A percentile compares a stretch with the other conserved stretches of the same genome.
These are phyloP conservation scores for Phoxinus dragarum DNA, from an alignment of 2,797 vertebrate species.

Conservation along the genomic window DNA sequence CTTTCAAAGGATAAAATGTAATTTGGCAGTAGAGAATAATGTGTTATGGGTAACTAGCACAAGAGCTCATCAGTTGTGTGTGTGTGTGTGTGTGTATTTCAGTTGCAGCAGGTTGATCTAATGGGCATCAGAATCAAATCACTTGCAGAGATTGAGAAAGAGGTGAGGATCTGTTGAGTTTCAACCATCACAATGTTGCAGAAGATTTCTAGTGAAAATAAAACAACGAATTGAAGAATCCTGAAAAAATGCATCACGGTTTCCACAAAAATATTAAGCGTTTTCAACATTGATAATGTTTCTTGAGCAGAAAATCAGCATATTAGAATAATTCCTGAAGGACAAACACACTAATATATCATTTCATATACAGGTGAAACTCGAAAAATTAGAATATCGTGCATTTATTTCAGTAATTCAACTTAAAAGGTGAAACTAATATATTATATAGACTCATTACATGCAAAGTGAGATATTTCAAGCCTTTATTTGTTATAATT, in stretches of 20 bases:
- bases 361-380: neutral
- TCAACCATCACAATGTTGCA: too few relatives aligned
- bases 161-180: conserved; percentile 81
- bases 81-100: conserved; percentile 56
- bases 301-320: neutral
- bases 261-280: neutral
- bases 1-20: neutral
- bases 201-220: too few relatives aligned
- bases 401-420: too few relatives aligned
- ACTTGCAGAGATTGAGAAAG: conserved; percentile 95
- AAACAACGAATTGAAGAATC: neutral
- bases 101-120: conserved; percentile 95
- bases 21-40: neutral
- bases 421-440: too few relatives aligned
- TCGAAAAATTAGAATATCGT: too few relatives aligned
- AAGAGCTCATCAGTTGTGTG: neutral
- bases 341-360: neutral
- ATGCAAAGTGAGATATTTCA: too few relatives aligned
- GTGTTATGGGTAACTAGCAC: neutral
- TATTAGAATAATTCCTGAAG: neutral
- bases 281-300: neutral
- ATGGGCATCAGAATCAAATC: conserved; percentile 97
- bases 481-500: too few relatives aligned
- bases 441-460: too few relatives aligned
- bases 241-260: neutral